Base-by-base conservation (phyloP, 2,888 invertebrate genomes). In the Carabus problematicus region DNA sequence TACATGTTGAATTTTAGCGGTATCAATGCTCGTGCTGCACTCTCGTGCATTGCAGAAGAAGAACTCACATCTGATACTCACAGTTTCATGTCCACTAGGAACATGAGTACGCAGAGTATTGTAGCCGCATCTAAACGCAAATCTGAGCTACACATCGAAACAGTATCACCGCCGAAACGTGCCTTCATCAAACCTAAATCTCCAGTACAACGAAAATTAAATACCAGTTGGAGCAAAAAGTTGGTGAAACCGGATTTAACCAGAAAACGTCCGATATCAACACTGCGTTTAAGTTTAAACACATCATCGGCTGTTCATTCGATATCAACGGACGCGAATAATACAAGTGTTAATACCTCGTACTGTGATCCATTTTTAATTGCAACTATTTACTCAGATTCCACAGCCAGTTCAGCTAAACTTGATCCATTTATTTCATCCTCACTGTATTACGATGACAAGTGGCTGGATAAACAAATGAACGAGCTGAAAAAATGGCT, bases 401-500 rank as follows among this genome's bases (percentile, higher is more conserved):
- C 82, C 7, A 42, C 18, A 16, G 19, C 41, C 8, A 41, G 47
- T 18, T 8, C 47, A 40, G 39, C 29, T 6, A 52, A 56, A 55
- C 82, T 85, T 6, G 90, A 91, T 81, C 91, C 91, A 3, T 91
- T 91, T 75, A 78, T 88, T 43, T 87, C 88, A 0, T 83, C 87
- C 0, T 86, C 88, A 0, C 85, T 91, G 76, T 90, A 88, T 76
- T 86, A 89, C 73, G 89, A 91, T 75, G 88, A 89, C 72, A 83
- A 85, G 73, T 89, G 91, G 76, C 84, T 93, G 0, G 85, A 87
- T 55, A 85, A 87, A 70, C 90, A 92, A 78, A 90, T 91, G 79
- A 82, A 78, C 0, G 88, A 90, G 75, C 91, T 93, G 70, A 91
- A 88, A 76, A 90, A 91, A 74, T 94, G 93, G 93, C 81, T 94